Conservation (phyloP, 1,140 invertebrate species). For the Lerema accius region DNA sequence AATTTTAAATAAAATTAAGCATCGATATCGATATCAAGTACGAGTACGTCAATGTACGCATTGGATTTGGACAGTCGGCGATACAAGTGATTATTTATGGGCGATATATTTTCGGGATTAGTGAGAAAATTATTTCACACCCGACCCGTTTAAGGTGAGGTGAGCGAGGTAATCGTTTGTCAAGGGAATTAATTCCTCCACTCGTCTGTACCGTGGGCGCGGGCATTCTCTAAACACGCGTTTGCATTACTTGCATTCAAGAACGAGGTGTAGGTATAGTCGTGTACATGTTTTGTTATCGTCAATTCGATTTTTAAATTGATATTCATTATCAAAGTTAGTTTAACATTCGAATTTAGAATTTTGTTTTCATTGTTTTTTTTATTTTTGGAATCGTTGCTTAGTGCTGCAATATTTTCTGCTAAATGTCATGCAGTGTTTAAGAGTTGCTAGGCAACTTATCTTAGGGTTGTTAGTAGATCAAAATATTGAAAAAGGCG, state of each 20-base stretch:
- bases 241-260: neutral
- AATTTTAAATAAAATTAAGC: constrained; percentile 13
- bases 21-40: constrained; percentile 35
- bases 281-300: too few species aligned
- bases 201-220: neutral
- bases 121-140: constrained; percentile 77
- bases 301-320: too few species aligned
- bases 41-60: constrained; percentile 46
- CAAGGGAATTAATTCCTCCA: constrained; percentile 29
- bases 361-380: too few species aligned
- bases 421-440: too few species aligned
- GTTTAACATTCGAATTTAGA: too few species aligned
- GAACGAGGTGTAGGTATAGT: neutral
- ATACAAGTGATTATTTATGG: constrained; percentile 74
- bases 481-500: too few species aligned
- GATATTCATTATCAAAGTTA: too few species aligned
- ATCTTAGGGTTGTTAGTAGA: too few species aligned
- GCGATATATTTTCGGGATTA: constrained; percentile 79
- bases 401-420: too few species aligned
- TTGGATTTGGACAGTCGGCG: constrained; percentile 64
- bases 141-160: constrained; percentile 54
- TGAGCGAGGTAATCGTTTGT: constrained; percentile 42
- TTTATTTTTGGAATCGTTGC: too few species aligned
- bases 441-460: too few species aligned
- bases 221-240: neutral